Base-by-base conservation (phyloP, 2,888 invertebrate genomes). In the Tuta absoluta region DNA sequence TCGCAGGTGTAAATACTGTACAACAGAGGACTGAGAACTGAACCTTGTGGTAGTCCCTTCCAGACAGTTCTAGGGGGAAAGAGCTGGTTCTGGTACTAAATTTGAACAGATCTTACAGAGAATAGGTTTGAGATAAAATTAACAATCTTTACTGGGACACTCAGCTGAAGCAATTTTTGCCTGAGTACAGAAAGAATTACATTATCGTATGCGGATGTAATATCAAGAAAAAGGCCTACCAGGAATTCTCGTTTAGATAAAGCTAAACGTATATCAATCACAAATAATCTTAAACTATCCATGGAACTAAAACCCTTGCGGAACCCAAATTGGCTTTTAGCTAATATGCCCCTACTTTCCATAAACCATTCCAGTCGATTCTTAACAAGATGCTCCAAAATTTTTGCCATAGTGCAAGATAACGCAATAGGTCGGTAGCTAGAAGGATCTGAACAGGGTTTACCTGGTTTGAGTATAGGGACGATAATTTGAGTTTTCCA, bases 31-130 rank as follows among this genome's bases (percentile, higher is more conserved):
- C n/a, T n/a, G n/a, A n/a, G n/a, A n/a, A 73, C 72, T 5, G 68
- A 73, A 0, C 71, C 73, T 45, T 74, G 74, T 2, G 73, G 73
- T 0, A 74, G 66, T 10, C 74, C 76, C 58, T 67, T 72, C 70
- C 70, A 73, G 0, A 73, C 61, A 0, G 28, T 48, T 51, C 68
- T 21, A 17, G 67, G 23, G 37, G 66, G 61, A 1, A 65, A 49
- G n/a, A 64, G 28, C 2, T 14, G 14, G 10, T 63, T 41, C 7
- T 62, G 14, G n/a, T 19, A n/a, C 60, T 59, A 61, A 38, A 71
- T 62, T 12, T 61, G 8, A 0, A 72, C 57, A 4, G 63, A 38
- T 23, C 72, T 33, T 7, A 3, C 33, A 8, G 60, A 60, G 0
- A 75, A 21, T 0, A 71, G 7, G 14, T 71, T 69, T 11, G 28